A percentile compares a stretch with the other conserved stretches of the same genome.
These are phyloP conservation scores for Caenorhabditis zanzibari DNA, from an alignment of 2,888 invertebrate species.

Conservation along the genomic window DNA sequence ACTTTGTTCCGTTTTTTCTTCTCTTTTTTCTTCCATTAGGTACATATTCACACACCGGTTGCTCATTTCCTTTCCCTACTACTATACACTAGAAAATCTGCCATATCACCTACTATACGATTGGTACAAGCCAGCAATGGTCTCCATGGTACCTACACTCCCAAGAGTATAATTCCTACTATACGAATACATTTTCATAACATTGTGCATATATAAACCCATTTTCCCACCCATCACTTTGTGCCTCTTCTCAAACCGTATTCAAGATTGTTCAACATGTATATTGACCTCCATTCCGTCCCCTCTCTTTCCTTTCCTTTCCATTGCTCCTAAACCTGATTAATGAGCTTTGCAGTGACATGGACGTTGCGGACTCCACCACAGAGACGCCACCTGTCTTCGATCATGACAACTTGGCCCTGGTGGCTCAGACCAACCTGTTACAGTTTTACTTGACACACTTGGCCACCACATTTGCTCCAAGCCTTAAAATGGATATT, in stretches of 20 bases:
- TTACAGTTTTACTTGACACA: constrained; percentile 47
- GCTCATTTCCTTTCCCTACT: constrained; percentile 24
- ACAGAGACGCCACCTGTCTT: constrained; percentile 38
- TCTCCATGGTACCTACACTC: background rate
- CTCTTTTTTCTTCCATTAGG: constrained; percentile 4
- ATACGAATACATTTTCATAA: background rate
- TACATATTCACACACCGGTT: constrained; percentile 7
- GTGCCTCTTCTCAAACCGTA: background rate
- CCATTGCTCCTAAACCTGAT: background rate
- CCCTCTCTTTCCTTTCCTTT: background rate
- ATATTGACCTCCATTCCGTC: too few relatives aligned
- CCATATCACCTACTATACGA: background rate
- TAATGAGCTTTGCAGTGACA: constrained; percentile 22
- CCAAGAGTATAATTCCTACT: background rate
- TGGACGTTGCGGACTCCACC: constrained; percentile 52
- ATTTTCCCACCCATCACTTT: background rate
- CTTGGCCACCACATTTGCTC: constrained; percentile 17
- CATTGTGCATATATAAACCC: background rate
- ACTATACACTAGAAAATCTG: constrained; percentile 9
- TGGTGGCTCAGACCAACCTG: constrained; percentile 38
- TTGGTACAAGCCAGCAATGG: background rate
- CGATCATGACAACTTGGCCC: constrained; percentile 42
- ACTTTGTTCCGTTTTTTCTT: background rate
- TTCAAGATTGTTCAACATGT: too few relatives aligned
- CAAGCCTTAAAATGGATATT: background rate